These are phyloP conservation scores for Podarcis raffonei DNA, from an alignment of 2,113 vertebrate species.

Conservation along the genomic window DNA sequence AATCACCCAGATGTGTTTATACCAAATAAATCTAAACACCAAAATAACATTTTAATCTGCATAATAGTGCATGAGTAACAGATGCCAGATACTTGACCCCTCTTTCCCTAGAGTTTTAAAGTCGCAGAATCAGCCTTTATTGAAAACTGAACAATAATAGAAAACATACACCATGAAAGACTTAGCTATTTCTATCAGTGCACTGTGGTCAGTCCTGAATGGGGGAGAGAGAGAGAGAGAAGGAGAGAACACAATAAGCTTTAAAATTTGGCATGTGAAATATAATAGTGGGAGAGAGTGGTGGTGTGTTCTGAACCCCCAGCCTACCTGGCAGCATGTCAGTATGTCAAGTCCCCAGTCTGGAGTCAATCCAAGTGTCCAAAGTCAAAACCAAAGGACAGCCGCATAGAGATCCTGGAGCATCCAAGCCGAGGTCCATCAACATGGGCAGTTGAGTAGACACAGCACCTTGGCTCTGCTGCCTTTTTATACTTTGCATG, in stretches of 20 bases:
- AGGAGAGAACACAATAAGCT: neutral
- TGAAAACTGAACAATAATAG: neutral
- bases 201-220: neutral
- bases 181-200: neutral
- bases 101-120: slow-evolving; percentile 23
- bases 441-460: too few relatives aligned
- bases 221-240: too few relatives aligned
- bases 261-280: neutral
- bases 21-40: slow-evolving; percentile 62
- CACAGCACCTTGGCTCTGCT: too few relatives aligned
- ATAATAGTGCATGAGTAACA: slow-evolving; percentile 45
- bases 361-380: too few relatives aligned
- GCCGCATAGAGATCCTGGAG: too few relatives aligned
- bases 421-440: too few relatives aligned
- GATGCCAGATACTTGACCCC: slow-evolving; percentile 31
- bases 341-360: neutral
- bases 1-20: slow-evolving; percentile 53
- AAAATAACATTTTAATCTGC: slow-evolving; percentile 60
- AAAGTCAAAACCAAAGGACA: too few relatives aligned
- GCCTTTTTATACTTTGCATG: too few relatives aligned
- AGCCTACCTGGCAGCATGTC: neutral
- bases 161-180: neutral
- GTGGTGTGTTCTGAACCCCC: neutral
- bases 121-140: slow-evolving; percentile 39
- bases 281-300: neutral